Evolutionary conservation across 2,797 vertebrate genomes (phyloP).

Genomic region (Cichlasoma orientale): DNA sequence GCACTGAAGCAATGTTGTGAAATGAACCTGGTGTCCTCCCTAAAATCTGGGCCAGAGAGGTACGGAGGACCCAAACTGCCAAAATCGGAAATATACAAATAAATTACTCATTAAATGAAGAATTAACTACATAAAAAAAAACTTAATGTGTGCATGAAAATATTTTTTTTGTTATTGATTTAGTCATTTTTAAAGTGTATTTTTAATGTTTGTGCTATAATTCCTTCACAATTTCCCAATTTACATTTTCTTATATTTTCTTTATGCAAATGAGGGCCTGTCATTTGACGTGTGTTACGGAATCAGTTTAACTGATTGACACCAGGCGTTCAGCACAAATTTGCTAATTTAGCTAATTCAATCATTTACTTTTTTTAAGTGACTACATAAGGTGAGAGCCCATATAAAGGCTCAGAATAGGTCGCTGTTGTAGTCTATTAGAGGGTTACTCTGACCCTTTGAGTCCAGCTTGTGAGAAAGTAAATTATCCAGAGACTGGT

Average conservation of each 20-base stretch:
- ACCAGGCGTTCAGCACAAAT: background rate
- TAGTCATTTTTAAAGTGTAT: background rate
- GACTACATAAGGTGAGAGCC: background rate
- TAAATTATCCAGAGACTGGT: too few species aligned
- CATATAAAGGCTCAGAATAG: too few species aligned
- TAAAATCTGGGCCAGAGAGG: constrained; percentile 22
- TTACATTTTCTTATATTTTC: background rate
- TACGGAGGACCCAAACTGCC: background rate
- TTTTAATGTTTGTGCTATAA: background rate
- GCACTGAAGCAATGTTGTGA: constrained; percentile 25
- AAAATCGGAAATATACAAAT: background rate
- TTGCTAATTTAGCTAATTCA: background rate
- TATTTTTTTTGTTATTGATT: background rate
- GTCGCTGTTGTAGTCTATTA: background rate
- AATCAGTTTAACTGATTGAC: background rate
- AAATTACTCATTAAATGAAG: background rate
- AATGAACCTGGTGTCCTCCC: constrained; percentile 36
- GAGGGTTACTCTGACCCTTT: too few species aligned
- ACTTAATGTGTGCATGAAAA: background rate
- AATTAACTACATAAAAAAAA: background rate
- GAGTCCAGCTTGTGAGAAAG: too few species aligned
- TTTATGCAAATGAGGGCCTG: too few species aligned
- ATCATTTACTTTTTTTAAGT: background rate
- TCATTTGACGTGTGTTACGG: background rate
- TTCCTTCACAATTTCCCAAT: accelerated